phyloP scores from a whole-genome alignment of 2,888 invertebrate species.

The Elmis aenea region DNA sequence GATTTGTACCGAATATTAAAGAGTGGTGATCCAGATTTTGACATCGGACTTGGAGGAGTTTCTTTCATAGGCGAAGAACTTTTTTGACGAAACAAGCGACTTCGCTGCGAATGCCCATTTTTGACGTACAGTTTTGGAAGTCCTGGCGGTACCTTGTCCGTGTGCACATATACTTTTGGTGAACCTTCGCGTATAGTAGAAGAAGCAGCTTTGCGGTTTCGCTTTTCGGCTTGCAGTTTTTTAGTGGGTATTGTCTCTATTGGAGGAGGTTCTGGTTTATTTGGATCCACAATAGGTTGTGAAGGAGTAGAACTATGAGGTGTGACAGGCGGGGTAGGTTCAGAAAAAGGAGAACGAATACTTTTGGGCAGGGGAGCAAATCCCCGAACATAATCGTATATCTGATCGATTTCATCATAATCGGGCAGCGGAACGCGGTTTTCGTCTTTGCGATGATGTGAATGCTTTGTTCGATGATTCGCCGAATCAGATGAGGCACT shows the following conservation, averaged over 20 bases:
- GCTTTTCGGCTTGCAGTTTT: constrained; percentile 67
- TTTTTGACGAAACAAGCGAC: constrained; percentile 64
- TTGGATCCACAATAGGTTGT: constrained; percentile 40
- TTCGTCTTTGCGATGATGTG: constrained; percentile 54
- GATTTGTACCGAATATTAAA: constrained; percentile 71
- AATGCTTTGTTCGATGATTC: constrained; percentile 49
- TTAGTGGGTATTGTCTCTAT: constrained; percentile 88
- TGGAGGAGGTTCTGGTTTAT: constrained; percentile 83
- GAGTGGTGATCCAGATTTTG: constrained; percentile 69
- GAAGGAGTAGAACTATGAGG: constrained; percentile 46
- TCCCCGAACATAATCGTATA: constrained; percentile 92
- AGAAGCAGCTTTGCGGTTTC: constrained; percentile 65
- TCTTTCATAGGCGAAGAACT: constrained; percentile 70
- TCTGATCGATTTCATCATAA: constrained; percentile 94
- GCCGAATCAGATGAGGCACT: constrained; percentile 75
- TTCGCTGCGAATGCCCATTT: constrained; percentile 63
- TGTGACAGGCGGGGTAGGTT: constrained; percentile 47
- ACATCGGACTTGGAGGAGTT: constrained; percentile 59
- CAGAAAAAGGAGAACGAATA: constrained; percentile 60
- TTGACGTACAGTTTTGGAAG: constrained; percentile 76
- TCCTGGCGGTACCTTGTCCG: constrained; percentile 56
- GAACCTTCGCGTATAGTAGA: constrained; percentile 50
- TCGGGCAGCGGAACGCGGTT: constrained; percentile 59
- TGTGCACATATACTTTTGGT: constrained; percentile 49
- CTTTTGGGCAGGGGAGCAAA: constrained; percentile 86